phyloP scores from a whole-genome alignment of 2,888 invertebrate species.

The Amblyjoppa proteus region DNA sequence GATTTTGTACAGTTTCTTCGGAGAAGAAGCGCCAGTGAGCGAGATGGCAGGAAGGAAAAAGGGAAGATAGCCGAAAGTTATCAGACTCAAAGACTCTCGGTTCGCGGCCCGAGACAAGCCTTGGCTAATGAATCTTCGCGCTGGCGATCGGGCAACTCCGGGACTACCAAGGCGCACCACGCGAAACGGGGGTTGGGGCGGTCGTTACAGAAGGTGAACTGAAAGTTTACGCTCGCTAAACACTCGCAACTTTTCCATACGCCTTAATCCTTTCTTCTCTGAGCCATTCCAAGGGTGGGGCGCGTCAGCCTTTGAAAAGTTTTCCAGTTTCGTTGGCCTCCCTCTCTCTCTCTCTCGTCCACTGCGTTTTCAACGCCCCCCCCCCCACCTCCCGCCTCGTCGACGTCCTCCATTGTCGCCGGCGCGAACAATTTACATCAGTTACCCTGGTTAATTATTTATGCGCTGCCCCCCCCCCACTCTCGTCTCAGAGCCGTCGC shows the following conservation, averaged over 20 bases:
- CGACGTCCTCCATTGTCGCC: constrained; percentile 32
- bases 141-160: constrained; percentile 12
- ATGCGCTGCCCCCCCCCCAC: not conserved
- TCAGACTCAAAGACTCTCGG: constrained; percentile 57
- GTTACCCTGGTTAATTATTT: constrained; percentile 56
- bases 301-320: constrained; percentile 47
- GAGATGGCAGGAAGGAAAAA: constrained; percentile 2
- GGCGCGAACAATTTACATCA: constrained; percentile 43
- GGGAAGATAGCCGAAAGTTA: constrained; percentile 51
- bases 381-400: not conserved
- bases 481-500: not conserved
- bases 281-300: not conserved
- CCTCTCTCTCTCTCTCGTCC: no score
- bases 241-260: constrained; percentile 69
- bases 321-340: constrained; percentile 22
- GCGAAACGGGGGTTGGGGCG: not conserved
- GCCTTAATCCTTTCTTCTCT: constrained; percentile 62
- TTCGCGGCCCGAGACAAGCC: constrained; percentile 64
- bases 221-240: constrained; percentile 69
- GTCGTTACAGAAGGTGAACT: constrained; percentile 19
- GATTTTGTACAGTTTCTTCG: constrained; percentile 17
- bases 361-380: no score
- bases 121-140: constrained; percentile 69
- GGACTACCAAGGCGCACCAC: not conserved
- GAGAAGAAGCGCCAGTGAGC: not conserved